Evolutionary conservation across 2,113 vertebrate species (phyloP), one percentile per base, ranked within the genome.

Genomic region (Lontra canadensis): DNA sequence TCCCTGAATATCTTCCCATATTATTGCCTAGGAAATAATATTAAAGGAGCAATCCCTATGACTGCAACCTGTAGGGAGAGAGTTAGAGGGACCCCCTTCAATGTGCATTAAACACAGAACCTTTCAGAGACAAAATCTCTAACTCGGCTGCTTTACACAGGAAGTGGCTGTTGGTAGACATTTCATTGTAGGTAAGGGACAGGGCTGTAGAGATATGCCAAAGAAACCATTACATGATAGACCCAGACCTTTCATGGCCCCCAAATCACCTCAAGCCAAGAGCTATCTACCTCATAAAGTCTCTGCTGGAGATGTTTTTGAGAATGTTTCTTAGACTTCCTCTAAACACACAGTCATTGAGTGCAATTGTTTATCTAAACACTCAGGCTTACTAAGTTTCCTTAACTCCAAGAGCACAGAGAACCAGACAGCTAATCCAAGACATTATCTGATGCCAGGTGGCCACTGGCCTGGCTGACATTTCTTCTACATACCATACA

Each of bases 401-500:
- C 92, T 98, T 98, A 95, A 96, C 92, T 98, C 96, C 98, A 98
- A 98, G 90, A 76, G 93, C 73, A 81, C 88, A 97, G 88, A 97
- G 96, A 98, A 90, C 83, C 81, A 98, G 98, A 97, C 97, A 93
- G 94, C 44, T 29, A 82, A 97, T 98, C 91, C 98, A 98, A 98
- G 96, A 67, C 91, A 52, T 21, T 93, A 69, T 79, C 36, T 59
- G n/a, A 79, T 98, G 98, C 98, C 98, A 98, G 84, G 97, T 97
- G 97, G 98, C 85, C 97, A 96, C 80, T 85, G 78, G 98, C 97
- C 97, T 98, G 98, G 97, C 98, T 95, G 93, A 98, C 97, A 97
- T 98, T 98, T 98, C 98, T 98, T 97, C 92, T 93, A 96, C 96
- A 95, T 96, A 97, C 57, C 95, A 91, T 65, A 84, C 84, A 97